Base-by-base conservation (phyloP, 2,888 invertebrate species). In the Drosophila glabriapex region DNA sequence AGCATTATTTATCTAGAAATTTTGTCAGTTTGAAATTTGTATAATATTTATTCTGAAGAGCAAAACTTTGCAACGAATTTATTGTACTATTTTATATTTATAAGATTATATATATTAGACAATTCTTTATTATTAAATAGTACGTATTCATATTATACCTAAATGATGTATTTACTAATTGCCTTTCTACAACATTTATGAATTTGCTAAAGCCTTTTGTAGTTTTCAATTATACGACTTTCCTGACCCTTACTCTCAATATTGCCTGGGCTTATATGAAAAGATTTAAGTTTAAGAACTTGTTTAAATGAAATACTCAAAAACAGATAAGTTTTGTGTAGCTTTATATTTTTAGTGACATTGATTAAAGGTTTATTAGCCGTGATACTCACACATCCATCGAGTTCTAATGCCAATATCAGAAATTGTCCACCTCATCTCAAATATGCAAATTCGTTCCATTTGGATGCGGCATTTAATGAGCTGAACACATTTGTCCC, bases 401-500 rank as follows among this genome's bases (percentile, higher is more conserved):
- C 1, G 6, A 35, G 22, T 22, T 43, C 22, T 14, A 49, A 39
- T 69, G 19, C 16, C n/a, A 55, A 49, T 28, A 14, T n/a, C 33
- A 12, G 22, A 31, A 37, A 16, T 25, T 25, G 33, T 5, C 28
- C n/a, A 25, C 28, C 19, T 28, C 16, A 43, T 53, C 12, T 16
- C 37, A 22, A 31, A 7, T 22, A 66, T 54, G 70, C 49, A 68
- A 68, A 68, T 68, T 63, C 50, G 68, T 89, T 84, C 89, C 86
- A 80, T 63, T 43, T 59, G 86, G 89, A 69, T 83, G 83, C 75
- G 31, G 72, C 59, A 41, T 65, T 59, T 88, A 80, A 84, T 67
- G 70, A 70, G 64, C 71, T 39, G 35, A 28, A 22, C 37, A 22
- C 53, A 76, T 41, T 73, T 74, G 66, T 74, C 75, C 55, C 60